These are phyloP conservation scores for Sebastes umbrosus DNA, from an alignment of 2,797 vertebrate species.

Conservation along the genomic window DNA sequence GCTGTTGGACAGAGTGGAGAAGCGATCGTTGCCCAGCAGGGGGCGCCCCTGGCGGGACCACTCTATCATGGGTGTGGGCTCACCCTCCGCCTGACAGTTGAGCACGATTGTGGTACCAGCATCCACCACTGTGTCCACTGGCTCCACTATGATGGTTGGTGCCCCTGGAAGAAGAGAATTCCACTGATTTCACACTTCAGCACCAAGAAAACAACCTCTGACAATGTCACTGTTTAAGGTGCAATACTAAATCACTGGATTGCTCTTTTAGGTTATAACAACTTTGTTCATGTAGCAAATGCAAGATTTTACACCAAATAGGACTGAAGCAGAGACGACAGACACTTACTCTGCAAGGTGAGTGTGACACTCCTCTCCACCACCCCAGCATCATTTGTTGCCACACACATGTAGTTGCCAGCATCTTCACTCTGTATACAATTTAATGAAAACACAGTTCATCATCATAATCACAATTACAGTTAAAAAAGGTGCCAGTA, in stretches of 20 bases:
- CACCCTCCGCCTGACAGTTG: conserved; percentile 90
- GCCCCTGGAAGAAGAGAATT: conserved; percentile 78
- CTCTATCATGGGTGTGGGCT: conserved; percentile 85
- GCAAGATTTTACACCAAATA: accelerated
- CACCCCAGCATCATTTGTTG: conserved; percentile 92
- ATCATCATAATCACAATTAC: background rate
- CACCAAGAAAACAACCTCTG: background rate
- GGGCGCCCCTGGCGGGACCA: conserved; percentile 89
- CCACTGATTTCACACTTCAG: background rate
- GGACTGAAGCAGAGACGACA: background rate
- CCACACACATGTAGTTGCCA: conserved; percentile 93
- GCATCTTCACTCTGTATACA: conserved; percentile 89
- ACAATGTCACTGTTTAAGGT: background rate
- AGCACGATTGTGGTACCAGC: conserved; percentile 87
- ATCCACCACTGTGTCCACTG: conserved; percentile 83
- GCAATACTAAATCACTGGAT: background rate
- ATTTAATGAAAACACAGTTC: background rate
- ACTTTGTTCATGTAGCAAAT: background rate
- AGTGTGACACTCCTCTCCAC: conserved; percentile 90
- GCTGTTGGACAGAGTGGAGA: conserved; percentile 84
- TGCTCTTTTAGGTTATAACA: background rate
- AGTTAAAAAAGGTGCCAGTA: background rate
- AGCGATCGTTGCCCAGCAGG: conserved; percentile 75
- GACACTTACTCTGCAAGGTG: conserved; percentile 90
- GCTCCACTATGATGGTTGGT: conserved; percentile 87